Base-by-base conservation (phyloP, 1,140 invertebrate species). In the Bombus superbus region DNA sequence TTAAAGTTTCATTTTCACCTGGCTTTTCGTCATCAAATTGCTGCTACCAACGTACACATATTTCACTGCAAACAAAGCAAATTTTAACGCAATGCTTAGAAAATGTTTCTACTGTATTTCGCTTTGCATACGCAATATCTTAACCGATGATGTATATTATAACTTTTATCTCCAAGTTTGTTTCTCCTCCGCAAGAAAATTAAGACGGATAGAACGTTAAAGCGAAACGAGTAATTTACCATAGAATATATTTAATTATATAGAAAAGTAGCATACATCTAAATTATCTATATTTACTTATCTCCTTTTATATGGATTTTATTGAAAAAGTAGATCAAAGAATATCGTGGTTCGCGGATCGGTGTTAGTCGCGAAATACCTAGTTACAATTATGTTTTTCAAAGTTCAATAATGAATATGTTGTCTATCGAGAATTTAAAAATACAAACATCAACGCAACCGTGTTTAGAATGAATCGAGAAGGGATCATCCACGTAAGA, bases 1-100 rank as follows among this genome's bases (percentile, higher is more conserved):
- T 81, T 77, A 86, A 87, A 85, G 64, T 75, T 77, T 59, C 81
- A 69, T 72, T 83, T 85, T 85, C 78, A 44, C 62, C 57, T 22
- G 47, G 44, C 82, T 62, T 86, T 76, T 82, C 80, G 68, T 73
- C 72, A 40, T 40, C 77, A 77, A 57, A 78, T 59, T 78, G 72
- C 25, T 66, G 74, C n/a, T 77, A 64, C 38, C 38, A 85, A 53
- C 69, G 53, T 18, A 6, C 40, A 22, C 25, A 62, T 73, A 81
- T 64, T 62, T 72, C 28, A 53, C 18, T 62, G 57, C 28, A 47
- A 53, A 81, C 53, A 81, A 47, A 53, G 62, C 42, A 25, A 35
- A 15, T 32, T 78, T 57, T 32, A 42, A 64, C 15, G 25, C 15
- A 64, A 44, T 64, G 28, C 13, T 38, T 28, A n/a, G 53, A 53